phyloP scores from a whole-genome alignment of 2,797 vertebrate genomes.

The Lutjanus argentimaculatus region DNA sequence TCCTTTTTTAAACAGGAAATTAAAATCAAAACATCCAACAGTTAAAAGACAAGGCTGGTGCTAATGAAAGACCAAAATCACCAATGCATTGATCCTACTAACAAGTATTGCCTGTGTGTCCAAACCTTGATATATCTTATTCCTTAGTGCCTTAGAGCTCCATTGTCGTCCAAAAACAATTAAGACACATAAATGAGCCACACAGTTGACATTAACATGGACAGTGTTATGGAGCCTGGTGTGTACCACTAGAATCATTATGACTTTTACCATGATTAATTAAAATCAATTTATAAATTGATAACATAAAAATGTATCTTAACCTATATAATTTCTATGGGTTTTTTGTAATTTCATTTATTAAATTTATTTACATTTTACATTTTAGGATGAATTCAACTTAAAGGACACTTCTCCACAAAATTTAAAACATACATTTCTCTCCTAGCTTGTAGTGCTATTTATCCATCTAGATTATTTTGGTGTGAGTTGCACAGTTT shows the following conservation, averaged over 20 bases:
- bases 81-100: background rate
- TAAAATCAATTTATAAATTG: background rate
- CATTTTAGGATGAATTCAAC: background rate
- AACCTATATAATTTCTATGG: no score
- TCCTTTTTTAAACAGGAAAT: slow-evolving; percentile 14
- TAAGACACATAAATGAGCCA: background rate
- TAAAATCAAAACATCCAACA: background rate
- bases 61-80: slow-evolving; percentile 17
- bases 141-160: background rate
- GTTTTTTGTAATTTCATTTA: background rate
- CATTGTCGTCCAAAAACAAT: background rate
- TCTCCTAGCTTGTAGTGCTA: no score
- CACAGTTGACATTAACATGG: no score
- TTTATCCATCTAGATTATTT: no score
- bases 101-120: background rate
- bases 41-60: slow-evolving; percentile 10
- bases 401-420: no score
- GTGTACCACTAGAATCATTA: background rate
- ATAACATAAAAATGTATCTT: no score
- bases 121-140: background rate
- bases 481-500: no score
- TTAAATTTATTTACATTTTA: background rate
- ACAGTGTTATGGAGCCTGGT: background rate
- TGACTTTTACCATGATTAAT: background rate
- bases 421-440: no score